Evolutionary conservation across 2,113 vertebrate genomes (phyloP).

Genomic region (Colaptes auratus): DNA sequence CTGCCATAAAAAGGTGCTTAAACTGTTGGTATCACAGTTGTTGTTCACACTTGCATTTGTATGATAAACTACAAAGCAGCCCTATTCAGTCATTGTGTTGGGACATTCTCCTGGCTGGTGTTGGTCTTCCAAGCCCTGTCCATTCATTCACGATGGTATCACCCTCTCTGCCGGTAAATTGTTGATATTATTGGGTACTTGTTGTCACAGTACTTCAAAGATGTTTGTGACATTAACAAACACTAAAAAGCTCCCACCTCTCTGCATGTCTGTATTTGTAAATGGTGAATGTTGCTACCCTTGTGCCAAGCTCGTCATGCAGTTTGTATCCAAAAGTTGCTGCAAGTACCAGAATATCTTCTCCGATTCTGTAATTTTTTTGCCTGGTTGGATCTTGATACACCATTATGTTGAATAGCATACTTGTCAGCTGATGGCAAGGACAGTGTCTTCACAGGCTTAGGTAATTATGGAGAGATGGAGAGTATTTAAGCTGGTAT

Average conservation of each 20-base stretch:
- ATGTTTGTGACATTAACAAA: neutral
- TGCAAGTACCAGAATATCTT: neutral
- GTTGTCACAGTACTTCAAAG: conserved; percentile 37
- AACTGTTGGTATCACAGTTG: neutral
- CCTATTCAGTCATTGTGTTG: conserved; percentile 48
- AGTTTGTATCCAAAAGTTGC: neutral
- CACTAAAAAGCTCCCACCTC: neutral
- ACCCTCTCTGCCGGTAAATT: conserved; percentile 44
- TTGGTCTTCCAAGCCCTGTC: conserved; percentile 2
- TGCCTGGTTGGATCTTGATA: neutral
- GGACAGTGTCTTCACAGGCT: neutral
- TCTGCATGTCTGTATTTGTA: neutral
- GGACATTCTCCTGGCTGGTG: conserved; percentile 12
- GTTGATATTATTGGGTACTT: conserved; percentile 26
- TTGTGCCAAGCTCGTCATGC: neutral
- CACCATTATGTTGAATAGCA: neutral
- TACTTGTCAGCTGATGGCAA: neutral
- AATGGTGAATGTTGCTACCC: neutral
- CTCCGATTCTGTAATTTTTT: neutral
- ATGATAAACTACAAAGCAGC: conserved; percentile 67
- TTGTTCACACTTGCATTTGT: conserved; percentile 52
- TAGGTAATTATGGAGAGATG: neutral
- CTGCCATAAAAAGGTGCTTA: conserved; percentile 45
- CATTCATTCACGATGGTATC: conserved; percentile 59
- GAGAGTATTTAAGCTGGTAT: neutral